phyloP scores from a whole-genome alignment of 2,888 invertebrate species.

The Aphodius sticticus region DNA sequence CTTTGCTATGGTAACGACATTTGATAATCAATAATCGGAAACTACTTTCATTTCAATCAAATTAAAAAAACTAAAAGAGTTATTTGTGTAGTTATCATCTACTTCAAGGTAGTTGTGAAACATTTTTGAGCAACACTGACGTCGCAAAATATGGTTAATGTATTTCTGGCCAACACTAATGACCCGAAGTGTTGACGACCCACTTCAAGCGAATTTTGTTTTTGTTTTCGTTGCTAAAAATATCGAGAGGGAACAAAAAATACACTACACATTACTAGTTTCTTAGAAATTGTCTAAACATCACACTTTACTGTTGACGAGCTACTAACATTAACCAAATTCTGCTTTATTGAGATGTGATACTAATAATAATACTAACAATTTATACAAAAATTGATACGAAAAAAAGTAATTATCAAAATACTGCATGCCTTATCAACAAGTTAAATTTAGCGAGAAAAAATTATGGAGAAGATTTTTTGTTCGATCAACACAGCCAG shows the following conservation, averaged over 20 bases:
- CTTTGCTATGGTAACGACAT: not conserved
- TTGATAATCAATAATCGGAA: not conserved
- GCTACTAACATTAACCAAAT: conserved; percentile 11
- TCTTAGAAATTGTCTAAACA: not conserved
- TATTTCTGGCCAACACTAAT: not conserved
- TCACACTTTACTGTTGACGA: not conserved
- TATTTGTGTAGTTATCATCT: not conserved
- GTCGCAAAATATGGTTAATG: conserved; percentile 34
- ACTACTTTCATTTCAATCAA: not conserved
- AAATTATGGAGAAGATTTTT: conserved; percentile 26
- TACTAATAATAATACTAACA: not conserved
- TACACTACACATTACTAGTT: not conserved
- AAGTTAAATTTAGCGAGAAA: not conserved
- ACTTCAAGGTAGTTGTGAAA: not conserved
- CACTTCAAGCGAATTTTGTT: not conserved
- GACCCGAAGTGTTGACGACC: not conserved
- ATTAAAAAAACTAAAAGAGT: not conserved
- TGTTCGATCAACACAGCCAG: conserved; percentile 48
- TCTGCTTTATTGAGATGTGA: not conserved
- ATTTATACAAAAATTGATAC: too few species aligned
- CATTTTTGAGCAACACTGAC: conserved; percentile 30
- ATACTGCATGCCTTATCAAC: not conserved
- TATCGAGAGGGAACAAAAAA: not conserved
- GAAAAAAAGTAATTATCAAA: too few species aligned
- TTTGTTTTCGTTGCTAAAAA: not conserved